Base-by-base conservation (phyloP, 2,797 vertebrate genomes). In the Tapirus indicus region DNA sequence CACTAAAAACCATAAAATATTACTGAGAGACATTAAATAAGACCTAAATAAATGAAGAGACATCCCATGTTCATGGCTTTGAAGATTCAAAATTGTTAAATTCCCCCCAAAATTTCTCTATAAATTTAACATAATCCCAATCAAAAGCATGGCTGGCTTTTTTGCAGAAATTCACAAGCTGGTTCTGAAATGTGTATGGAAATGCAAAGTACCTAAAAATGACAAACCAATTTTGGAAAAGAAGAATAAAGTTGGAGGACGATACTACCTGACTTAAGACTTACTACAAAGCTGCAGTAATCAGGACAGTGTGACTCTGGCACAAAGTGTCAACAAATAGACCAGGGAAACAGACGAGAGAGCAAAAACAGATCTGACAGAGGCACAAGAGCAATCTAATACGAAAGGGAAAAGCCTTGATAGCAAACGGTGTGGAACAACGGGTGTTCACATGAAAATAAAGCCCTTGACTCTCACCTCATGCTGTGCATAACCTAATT, bases 391-490 rank as follows among this genome's bases (percentile, higher is more conserved):
- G 10, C 64, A 32, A 11, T 1, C 49, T 12, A 1, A 9, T 3
- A 0, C 0, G 1, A 5, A 13, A 32, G 47, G 60, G 4, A 11
- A 11, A 8, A 2, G 2, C n/a, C 87, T 56, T 80, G 18, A 56
- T 44, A 9, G 14, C 49, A 16, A 9, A 32, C 2, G 0, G 1
- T 10, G 69, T 44, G n/a, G 17, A 17, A 58, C 69, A 38, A 38
- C 12, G 41, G 68, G 3, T 0, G 1, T 2, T 8, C 5, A 0
- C 1, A 11, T 2, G 16, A 21, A 14, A 29, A 9, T 5, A 3
- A 16, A 64, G 38, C 58, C 68, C 77, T 44, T 0, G 0, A 20
- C 35, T 75, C 66, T 27, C 10, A 3, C 5, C 10, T 1, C 69
- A n/a, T 21, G 14, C 27, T 5, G 10, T 32, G 3, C 68, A 38